Evolutionary conservation across 2,113 vertebrate species (phyloP).

Genomic region (Oxyruncus cristatus): DNA sequence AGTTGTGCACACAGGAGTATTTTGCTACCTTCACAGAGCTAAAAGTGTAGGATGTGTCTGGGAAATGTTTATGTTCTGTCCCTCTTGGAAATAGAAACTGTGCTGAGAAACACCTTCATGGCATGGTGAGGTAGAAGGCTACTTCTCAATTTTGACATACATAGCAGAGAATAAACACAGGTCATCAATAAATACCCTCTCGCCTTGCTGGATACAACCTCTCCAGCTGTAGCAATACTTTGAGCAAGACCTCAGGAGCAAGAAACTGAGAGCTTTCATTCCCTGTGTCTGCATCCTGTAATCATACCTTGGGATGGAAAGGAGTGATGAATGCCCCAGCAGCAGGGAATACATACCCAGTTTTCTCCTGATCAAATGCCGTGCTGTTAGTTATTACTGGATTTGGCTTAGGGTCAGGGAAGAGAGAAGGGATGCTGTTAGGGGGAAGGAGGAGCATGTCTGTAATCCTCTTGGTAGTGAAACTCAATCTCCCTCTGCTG

Average conservation of each 20-base stretch:
- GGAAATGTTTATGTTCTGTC: slow-evolving; percentile 8
- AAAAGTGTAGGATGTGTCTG: slow-evolving; percentile 22
- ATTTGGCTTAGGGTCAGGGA: neutral
- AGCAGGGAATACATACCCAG: neutral
- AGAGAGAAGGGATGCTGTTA: neutral
- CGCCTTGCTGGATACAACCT: neutral
- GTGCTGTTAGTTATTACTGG: neutral
- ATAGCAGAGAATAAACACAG: neutral
- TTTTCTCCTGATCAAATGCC: neutral
- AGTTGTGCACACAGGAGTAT: neutral
- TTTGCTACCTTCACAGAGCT: slow-evolving; percentile 25
- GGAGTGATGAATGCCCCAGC: neutral
- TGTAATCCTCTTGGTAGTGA: neutral
- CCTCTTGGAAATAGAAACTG: neutral
- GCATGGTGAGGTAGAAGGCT: neutral
- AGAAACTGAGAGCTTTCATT: neutral
- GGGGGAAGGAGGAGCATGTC: neutral
- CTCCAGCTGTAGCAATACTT: neutral
- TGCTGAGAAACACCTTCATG: neutral
- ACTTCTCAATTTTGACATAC: neutral
- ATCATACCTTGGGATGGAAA: neutral
- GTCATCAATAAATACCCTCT: neutral
- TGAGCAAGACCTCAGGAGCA: neutral
- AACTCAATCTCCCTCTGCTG: neutral
- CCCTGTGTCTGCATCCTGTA: neutral